phyloP scores from a whole-genome alignment of 2,113 vertebrate species.

The Ardeotis arabs region DNA sequence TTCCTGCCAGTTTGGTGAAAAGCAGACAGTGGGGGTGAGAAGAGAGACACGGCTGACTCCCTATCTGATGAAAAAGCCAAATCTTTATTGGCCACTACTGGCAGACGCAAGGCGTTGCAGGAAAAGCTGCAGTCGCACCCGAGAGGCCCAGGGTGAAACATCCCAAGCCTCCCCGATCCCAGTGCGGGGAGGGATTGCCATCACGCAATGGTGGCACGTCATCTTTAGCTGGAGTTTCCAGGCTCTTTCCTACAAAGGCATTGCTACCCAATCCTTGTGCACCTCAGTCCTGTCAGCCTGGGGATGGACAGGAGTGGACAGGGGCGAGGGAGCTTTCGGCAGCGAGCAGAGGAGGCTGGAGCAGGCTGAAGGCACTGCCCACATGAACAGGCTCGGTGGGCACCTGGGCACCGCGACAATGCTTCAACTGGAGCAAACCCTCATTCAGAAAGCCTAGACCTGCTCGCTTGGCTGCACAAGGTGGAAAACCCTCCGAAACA shows the following conservation, averaged over 20 bases:
- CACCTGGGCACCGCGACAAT: accelerated
- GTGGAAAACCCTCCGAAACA: neutral
- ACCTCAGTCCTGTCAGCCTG: no score
- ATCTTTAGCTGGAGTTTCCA: no score
- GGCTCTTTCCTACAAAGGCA: no score
- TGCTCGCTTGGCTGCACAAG: neutral
- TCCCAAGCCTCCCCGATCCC: neutral
- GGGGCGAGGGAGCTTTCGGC: no score
- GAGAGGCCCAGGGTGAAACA: neutral
- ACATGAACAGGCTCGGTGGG: neutral
- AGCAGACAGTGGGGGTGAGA: neutral
- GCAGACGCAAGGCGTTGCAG: neutral
- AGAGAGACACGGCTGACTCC: neutral
- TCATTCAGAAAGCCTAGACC: neutral
- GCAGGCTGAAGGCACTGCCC: neutral
- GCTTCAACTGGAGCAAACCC: neutral
- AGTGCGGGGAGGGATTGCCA: no score
- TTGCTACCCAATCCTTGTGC: no score
- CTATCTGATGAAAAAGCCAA: neutral
- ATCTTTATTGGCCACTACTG: neutral
- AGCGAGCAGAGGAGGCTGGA: neutral
- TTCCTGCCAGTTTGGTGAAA: neutral
- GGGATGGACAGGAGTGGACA: no score
- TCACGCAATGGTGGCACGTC: no score
- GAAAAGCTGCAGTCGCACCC: neutral